Evolutionary conservation across 2,888 invertebrate species (phyloP).

Genomic region (Coremacera marginata): DNA sequence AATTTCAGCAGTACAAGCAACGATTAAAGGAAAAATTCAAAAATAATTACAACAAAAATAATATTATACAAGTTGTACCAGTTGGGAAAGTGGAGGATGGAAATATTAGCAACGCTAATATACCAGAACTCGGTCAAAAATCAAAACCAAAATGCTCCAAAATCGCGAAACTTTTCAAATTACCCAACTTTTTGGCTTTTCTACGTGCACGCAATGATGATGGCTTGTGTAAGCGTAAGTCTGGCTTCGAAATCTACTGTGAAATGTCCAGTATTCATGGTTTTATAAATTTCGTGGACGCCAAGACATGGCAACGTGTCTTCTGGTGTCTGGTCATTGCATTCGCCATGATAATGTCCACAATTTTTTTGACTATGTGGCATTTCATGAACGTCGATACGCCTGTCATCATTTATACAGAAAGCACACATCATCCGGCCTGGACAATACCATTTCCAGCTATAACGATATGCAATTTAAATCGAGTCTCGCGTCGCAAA

Average conservation of each 20-base stretch:
- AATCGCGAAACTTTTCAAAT: neutral
- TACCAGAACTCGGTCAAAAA: neutral
- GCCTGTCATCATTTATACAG: conserved; percentile 73
- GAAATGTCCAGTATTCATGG: conserved; percentile 65
- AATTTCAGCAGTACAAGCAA: neutral
- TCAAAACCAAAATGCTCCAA: neutral
- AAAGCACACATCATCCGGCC: conserved; percentile 70
- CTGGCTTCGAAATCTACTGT: conserved; percentile 64
- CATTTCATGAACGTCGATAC: conserved; percentile 72
- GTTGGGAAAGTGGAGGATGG: neutral
- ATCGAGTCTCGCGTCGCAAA: conserved; percentile 69
- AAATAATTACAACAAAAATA: too few species aligned
- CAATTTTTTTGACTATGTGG: conserved; percentile 71
- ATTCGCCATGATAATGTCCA: conserved; percentile 70
- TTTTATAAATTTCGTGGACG: conserved; percentile 58
- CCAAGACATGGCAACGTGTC: conserved; percentile 58
- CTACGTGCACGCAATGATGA: conserved; percentile 59
- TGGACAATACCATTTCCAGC: conserved; percentile 72
- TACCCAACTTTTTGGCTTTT: conserved; percentile 49
- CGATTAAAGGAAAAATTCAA: conserved; percentile 16
- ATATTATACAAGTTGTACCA: neutral
- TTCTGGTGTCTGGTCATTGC: conserved; percentile 73
- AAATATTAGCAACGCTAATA: neutral
- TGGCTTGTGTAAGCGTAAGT: conserved; percentile 56
- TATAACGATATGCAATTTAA: conserved; percentile 72